Evolutionary conservation across 2,888 invertebrate species (phyloP).

Genomic region (Eristalis tenax): DNA sequence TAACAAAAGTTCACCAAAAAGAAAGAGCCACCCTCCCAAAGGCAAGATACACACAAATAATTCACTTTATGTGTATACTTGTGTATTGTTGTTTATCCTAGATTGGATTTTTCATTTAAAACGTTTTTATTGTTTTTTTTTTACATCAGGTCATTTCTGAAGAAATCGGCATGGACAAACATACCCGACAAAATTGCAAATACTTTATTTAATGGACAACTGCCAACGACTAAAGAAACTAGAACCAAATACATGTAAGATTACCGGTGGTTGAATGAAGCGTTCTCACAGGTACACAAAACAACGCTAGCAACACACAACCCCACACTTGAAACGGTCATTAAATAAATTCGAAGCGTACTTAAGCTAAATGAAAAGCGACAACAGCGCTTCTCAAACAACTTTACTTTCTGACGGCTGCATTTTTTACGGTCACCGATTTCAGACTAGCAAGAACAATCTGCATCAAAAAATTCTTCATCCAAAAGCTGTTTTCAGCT

Average conservation of each 20-base stretch:
- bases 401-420: constrained; percentile 45
- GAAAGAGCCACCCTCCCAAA: constrained; percentile 47
- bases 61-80: constrained; percentile 50
- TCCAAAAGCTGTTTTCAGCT: constrained; percentile 49
- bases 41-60: constrained; percentile 55
- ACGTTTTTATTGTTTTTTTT: constrained; percentile 55
- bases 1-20: constrained; percentile 44
- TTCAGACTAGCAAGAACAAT: constrained; percentile 40
- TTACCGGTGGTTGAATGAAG: constrained; percentile 93
- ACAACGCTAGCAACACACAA: constrained; percentile 43
- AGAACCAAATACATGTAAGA: constrained; percentile 93
- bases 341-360: constrained; percentile 37
- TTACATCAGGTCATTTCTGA: constrained; percentile 88
- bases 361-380: constrained; percentile 43
- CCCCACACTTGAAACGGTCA: constrained; percentile 33
- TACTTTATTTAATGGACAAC: constrained; percentile 91
- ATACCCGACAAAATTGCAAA: constrained; percentile 91
- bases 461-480: constrained; percentile 49
- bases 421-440: constrained; percentile 57
- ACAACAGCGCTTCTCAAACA: constrained; percentile 38
- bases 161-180: constrained; percentile 94
- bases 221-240: constrained; percentile 91
- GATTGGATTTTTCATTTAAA: constrained; percentile 56
- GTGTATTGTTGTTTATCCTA: constrained; percentile 49
- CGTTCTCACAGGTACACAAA: constrained; percentile 85